These are phyloP conservation scores for Gymnocheta viridis DNA, from an alignment of 2,888 invertebrate species.

Conservation along the genomic window DNA sequence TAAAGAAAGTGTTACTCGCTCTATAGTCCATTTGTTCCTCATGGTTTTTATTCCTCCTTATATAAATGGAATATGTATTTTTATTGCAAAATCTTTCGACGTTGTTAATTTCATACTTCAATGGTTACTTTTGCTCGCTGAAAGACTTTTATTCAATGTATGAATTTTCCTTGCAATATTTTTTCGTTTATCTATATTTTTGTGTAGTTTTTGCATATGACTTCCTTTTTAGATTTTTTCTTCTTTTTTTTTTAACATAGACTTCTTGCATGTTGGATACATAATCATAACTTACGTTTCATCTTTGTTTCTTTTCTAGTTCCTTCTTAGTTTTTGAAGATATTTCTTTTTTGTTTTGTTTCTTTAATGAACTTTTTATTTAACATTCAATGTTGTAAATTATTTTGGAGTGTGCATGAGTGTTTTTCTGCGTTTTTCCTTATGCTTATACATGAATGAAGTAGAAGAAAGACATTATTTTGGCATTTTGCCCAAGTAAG, in stretches of 20 bases:
- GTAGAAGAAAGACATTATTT: conserved; percentile 65
- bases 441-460: conserved; percentile 48
- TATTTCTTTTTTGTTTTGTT: conserved; percentile 26
- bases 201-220: conserved; percentile 51
- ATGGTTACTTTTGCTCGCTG: conserved; percentile 74
- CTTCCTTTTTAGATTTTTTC: conserved; percentile 29
- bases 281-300: conserved; percentile 69
- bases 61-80: conserved; percentile 27
- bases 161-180: neutral
- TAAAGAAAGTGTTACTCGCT: neutral
- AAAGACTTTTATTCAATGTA: conserved; percentile 55
- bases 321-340: conserved; percentile 2
- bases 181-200: conserved; percentile 7
- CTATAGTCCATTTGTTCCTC: neutral
- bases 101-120: conserved; percentile 80
- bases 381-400: conserved; percentile 48
- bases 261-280: conserved; percentile 49
- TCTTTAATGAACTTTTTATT: conserved; percentile 68
- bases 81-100: conserved; percentile 71
- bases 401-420: conserved; percentile 24
- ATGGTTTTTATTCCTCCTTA: neutral
- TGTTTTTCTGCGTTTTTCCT: conserved; percentile 25
- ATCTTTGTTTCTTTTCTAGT: conserved; percentile 46
- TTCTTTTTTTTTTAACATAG: conserved; percentile 26
- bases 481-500: conserved; percentile 70